These are phyloP conservation scores for Agonopterix arenella DNA, from an alignment of 2,888 invertebrate genomes.

Conservation along the genomic window DNA sequence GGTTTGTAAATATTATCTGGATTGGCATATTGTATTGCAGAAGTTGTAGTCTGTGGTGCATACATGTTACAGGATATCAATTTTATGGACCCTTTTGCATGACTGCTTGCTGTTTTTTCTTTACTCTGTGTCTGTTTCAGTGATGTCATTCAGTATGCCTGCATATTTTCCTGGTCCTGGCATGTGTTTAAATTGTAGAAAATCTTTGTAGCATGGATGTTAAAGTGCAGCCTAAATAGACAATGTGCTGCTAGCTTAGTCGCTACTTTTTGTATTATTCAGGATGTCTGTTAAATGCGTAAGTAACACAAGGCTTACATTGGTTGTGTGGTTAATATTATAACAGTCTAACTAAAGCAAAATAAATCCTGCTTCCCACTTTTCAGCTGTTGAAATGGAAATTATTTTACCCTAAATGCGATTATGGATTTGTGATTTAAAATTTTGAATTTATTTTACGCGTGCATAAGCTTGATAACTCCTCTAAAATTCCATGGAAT, in stretches of 20 bases:
- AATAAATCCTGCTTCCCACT: too few relatives aligned
- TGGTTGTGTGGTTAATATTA: too few relatives aligned
- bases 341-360: too few relatives aligned
- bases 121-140: conserved; percentile 1
- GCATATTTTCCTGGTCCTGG: conserved; percentile 2
- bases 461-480: too few relatives aligned
- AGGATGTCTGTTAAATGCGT: too few relatives aligned
- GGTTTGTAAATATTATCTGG: neutral
- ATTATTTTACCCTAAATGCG: too few relatives aligned
- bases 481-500: too few relatives aligned
- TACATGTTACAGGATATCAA: conserved; percentile 15
- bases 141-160: conserved; percentile 6
- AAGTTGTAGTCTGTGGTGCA: conserved; percentile 2
- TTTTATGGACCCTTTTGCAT: conserved; percentile 30
- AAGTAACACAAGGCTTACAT: too few relatives aligned
- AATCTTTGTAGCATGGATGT: neutral
- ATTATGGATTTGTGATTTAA: too few relatives aligned
- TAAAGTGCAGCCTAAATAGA: conserved; percentile 1
- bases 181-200: conserved; percentile 3
- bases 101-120: conserved; percentile 22
- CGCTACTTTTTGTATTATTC: neutral
- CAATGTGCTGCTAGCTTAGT: conserved; percentile 3
- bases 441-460: too few relatives aligned
- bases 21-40: conserved; percentile 7
- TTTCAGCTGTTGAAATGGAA: too few relatives aligned